phyloP scores from a whole-genome alignment of 2,113 vertebrate genomes.

The Acrocephalus arundinaceus region DNA sequence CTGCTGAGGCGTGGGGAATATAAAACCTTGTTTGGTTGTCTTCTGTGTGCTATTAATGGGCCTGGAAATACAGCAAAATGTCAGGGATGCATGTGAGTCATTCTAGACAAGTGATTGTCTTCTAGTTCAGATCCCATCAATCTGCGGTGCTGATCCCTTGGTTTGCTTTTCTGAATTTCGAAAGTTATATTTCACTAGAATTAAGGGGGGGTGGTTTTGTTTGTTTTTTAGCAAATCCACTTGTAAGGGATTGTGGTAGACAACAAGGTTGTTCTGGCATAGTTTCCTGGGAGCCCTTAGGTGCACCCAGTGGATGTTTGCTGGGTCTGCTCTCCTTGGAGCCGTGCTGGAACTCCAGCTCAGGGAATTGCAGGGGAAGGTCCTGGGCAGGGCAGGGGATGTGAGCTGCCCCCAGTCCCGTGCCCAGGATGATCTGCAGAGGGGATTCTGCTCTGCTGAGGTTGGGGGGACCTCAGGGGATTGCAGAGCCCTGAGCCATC shows the following conservation, averaged over 20 bases:
- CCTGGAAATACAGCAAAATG: not conserved
- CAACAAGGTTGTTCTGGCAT: rapidly evolving
- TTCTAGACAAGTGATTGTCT: not conserved
- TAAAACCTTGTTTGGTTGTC: not conserved
- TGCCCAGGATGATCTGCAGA: not conserved
- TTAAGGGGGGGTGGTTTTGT: not conserved
- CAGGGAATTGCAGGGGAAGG: not conserved
- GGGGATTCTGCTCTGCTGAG: not conserved
- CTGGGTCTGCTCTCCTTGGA: not conserved
- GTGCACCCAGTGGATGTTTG: not conserved
- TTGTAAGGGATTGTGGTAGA: too few relatives aligned
- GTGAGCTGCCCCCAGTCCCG: rapidly evolving
- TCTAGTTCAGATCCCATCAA: not conserved
- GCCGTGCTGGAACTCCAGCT: rapidly evolving
- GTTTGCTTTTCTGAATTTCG: not conserved
- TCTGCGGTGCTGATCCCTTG: not conserved
- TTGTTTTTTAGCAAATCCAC: not conserved
- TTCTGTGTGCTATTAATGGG: not conserved
- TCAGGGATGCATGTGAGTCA: not conserved
- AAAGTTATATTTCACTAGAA: not conserved
- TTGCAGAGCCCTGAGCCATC: not conserved
- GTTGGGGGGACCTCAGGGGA: not conserved
- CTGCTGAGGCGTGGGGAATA: not conserved
- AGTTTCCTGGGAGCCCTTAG: not conserved
- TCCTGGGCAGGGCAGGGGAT: not conserved